Percentiles rank a stretch among this genome's conserved stretches.
Evolutionary conservation across 1,140 invertebrate genomes (phyloP).

Genomic region (Chlorops oryzae): DNA sequence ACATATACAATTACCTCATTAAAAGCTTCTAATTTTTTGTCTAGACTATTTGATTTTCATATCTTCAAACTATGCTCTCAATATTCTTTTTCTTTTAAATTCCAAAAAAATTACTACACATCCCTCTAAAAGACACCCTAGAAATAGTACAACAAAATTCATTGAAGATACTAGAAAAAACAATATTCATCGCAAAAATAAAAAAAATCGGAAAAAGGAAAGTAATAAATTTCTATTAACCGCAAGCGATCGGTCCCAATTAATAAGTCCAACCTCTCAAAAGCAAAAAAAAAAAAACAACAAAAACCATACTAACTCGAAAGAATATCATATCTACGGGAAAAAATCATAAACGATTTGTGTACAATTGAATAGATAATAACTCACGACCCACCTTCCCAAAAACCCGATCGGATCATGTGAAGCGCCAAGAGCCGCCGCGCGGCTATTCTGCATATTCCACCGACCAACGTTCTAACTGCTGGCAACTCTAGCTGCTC

Average conservation of each 20-base stretch:
- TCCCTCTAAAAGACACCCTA: too few species aligned
- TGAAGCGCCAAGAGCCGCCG: background rate
- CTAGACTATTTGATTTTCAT: too few species aligned
- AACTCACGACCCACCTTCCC: constrained; percentile 43
- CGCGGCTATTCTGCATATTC: background rate
- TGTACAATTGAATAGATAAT: constrained; percentile 46
- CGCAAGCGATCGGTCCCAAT: constrained; percentile 21
- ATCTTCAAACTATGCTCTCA: too few species aligned
- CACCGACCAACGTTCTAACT: constrained; percentile 6
- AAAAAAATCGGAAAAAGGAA: too few species aligned
- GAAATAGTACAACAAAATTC: too few species aligned
- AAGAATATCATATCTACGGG: background rate
- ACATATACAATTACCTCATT: too few species aligned
- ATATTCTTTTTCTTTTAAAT: too few species aligned
- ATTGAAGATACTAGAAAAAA: too few species aligned
- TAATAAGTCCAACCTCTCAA: constrained; percentile 27
- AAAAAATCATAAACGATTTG: background rate
- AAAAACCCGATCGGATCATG: constrained; percentile 3
- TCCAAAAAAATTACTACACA: too few species aligned
- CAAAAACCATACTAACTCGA: constrained; percentile 1
- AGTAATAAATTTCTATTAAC: too few species aligned
- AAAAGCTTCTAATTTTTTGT: too few species aligned
- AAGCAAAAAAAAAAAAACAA: constrained; percentile 1
- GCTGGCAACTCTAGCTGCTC: constrained; percentile 20
- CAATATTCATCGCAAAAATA: too few species aligned